Evolutionary conservation across 2,888 invertebrate genomes (phyloP).

Genomic region (Diplolepis rosae): DNA sequence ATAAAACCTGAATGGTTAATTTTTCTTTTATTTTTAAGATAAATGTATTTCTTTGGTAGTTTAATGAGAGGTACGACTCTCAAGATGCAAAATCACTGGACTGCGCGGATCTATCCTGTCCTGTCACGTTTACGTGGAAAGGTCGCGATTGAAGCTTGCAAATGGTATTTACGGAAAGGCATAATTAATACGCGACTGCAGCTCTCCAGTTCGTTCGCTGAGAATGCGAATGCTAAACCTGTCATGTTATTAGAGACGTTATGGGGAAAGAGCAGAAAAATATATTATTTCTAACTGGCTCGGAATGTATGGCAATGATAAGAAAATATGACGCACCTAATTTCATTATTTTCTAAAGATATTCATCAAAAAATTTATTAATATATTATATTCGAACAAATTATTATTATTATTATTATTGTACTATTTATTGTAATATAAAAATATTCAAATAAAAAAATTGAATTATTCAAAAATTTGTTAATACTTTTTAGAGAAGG

Average conservation of each 20-base stretch:
- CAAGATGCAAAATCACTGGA: slow-evolving; percentile 24
- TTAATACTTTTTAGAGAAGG: no score
- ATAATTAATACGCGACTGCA: slow-evolving; percentile 45
- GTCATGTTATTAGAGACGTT: not conserved
- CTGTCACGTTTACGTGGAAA: slow-evolving; percentile 33
- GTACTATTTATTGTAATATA: no score
- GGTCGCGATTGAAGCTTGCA: slow-evolving; percentile 40
- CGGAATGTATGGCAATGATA: not conserved
- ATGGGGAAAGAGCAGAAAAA: not conserved
- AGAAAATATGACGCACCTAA: not conserved
- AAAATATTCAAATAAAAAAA: no score
- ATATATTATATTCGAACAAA: no score
- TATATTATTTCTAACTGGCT: not conserved
- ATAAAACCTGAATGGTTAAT: not conserved
- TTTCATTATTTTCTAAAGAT: not conserved
- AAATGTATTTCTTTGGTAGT: not conserved
- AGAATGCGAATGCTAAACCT: not conserved
- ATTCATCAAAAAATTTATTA: not conserved
- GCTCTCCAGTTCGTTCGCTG: slow-evolving; percentile 37
- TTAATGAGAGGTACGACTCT: slow-evolving; percentile 15
- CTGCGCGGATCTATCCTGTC: slow-evolving; percentile 25
- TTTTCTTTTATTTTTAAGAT: not conserved
- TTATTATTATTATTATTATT: no score
- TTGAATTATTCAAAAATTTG: no score
- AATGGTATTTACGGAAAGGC: slow-evolving; percentile 45